Conservation (phyloP, 2,113 vertebrate genomes). For the Mugil cephalus region DNA sequence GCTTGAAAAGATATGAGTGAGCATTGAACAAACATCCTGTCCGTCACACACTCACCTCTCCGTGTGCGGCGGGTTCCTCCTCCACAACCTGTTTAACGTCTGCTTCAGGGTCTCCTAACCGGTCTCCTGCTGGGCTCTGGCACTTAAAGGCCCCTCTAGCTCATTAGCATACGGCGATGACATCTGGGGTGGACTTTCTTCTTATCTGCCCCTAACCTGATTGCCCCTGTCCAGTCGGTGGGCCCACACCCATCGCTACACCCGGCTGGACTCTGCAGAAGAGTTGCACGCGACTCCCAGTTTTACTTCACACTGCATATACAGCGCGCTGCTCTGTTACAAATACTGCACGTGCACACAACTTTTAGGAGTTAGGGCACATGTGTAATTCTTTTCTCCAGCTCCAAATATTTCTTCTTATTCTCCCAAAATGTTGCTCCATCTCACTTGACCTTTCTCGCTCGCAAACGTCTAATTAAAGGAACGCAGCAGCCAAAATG, state of each 20-base stretch:
- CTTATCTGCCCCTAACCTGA: conserved; percentile 75
- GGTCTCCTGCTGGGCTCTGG: conserved; percentile 11
- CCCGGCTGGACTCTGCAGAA: conserved; percentile 13
- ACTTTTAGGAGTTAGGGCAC: too few species aligned
- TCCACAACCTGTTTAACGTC: not conserved
- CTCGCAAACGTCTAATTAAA: conserved; percentile 14
- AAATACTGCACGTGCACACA: too few species aligned
- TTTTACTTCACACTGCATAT: not conserved
- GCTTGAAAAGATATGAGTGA: not conserved
- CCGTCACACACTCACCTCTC: conserved; percentile 60
- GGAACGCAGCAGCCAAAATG: not conserved
- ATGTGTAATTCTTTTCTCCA: too few species aligned
- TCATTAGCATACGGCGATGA: conserved; percentile 87
- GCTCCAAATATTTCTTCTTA: too few species aligned
- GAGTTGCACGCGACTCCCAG: not conserved
- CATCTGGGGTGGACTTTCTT: conserved; percentile 66
- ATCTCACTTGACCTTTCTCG: not conserved
- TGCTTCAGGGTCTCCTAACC: conserved; percentile 24
- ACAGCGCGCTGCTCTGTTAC: too few species aligned
- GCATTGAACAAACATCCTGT: conserved; percentile 5
- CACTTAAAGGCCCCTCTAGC: conserved; percentile 78
- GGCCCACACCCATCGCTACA: conserved; percentile 62
- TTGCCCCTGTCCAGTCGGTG: conserved; percentile 54
- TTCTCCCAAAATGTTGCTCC: conserved; percentile 11
- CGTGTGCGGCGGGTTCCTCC: not conserved